These are phyloP conservation scores for Leptodirus hochenwartii DNA, from an alignment of 2,888 invertebrate genomes.

Conservation along the genomic window DNA sequence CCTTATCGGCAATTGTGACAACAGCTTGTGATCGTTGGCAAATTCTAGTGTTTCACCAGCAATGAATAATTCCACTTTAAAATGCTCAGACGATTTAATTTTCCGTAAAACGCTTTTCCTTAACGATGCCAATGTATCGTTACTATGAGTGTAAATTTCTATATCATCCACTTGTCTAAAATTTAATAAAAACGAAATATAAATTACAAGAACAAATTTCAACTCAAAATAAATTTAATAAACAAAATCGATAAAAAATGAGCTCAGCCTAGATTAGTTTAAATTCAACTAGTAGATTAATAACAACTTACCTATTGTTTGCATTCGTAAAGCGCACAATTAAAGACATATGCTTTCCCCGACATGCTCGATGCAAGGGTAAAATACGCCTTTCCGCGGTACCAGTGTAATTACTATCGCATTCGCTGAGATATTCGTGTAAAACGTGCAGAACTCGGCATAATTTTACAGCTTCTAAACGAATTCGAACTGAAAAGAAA, in stretches of 20 bases:
- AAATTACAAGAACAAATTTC: slow-evolving; percentile 30
- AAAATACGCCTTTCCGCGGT: slow-evolving; percentile 80
- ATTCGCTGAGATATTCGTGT: slow-evolving; percentile 89
- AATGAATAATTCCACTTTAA: slow-evolving; percentile 79
- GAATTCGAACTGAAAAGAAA: too few relatives aligned
- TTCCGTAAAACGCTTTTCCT: slow-evolving; percentile 58
- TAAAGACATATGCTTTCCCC: slow-evolving; percentile 77
- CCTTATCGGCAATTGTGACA: slow-evolving; percentile 67
- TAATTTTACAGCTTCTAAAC: slow-evolving; percentile 65
- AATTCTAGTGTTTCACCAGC: slow-evolving; percentile 80
- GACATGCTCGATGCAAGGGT: slow-evolving; percentile 74
- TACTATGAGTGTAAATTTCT: slow-evolving; percentile 83
- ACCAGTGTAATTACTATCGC: slow-evolving; percentile 73
- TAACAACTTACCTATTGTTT: too few relatives aligned
- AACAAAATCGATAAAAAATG: too few relatives aligned
- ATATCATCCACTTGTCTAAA: slow-evolving; percentile 78
- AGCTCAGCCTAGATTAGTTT: too few relatives aligned
- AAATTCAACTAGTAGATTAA: too few relatives aligned
- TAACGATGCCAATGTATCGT: slow-evolving; percentile 79
- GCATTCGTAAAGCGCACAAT: slow-evolving; percentile 63
- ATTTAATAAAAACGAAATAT: too few relatives aligned
- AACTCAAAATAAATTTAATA: too few relatives aligned
- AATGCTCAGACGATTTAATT: slow-evolving; percentile 43
- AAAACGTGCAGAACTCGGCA: slow-evolving; percentile 86
- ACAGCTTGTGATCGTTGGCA: slow-evolving; percentile 69